These are phyloP conservation scores for Zaprionus lineosus DNA, from an alignment of 2,888 invertebrate genomes.

Conservation along the genomic window DNA sequence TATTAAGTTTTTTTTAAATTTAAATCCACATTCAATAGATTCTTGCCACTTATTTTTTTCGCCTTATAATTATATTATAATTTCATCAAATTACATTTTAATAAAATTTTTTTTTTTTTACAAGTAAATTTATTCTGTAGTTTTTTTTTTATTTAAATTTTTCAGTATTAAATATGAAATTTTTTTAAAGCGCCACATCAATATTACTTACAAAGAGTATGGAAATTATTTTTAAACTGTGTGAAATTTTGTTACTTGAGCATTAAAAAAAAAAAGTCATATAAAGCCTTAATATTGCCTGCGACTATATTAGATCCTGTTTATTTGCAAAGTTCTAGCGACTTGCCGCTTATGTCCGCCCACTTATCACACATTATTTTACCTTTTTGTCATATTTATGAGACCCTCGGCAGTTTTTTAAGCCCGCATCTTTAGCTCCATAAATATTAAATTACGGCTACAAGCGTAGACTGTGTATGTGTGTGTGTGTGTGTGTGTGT, in stretches of 20 bases:
- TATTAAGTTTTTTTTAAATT: background rate
- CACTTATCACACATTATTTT: conserved; percentile 55
- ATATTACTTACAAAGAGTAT: too few relatives aligned
- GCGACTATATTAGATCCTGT: too few relatives aligned
- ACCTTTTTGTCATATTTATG: conserved; percentile 56
- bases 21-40: background rate
- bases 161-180: background rate
- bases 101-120: background rate
- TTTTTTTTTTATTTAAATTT: background rate
- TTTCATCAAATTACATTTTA: background rate
- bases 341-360: too few relatives aligned
- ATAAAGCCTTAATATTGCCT: too few relatives aligned
- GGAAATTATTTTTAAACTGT: too few relatives aligned
- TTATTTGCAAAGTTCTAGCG: too few relatives aligned
- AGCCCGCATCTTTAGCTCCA: conserved; percentile 41
- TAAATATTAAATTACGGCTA: conserved; percentile 61
- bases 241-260: too few relatives aligned
- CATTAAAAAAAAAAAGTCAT: too few relatives aligned
- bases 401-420: conserved; percentile 42
- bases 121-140: background rate
- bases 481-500: conserved; percentile 6
- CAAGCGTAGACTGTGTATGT: conserved; percentile 29
- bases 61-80: background rate
- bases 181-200: too few relatives aligned
- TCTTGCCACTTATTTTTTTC: too few relatives aligned